phyloP scores from a whole-genome alignment of 2,797 vertebrate genomes.

The Enoplosus armatus region DNA sequence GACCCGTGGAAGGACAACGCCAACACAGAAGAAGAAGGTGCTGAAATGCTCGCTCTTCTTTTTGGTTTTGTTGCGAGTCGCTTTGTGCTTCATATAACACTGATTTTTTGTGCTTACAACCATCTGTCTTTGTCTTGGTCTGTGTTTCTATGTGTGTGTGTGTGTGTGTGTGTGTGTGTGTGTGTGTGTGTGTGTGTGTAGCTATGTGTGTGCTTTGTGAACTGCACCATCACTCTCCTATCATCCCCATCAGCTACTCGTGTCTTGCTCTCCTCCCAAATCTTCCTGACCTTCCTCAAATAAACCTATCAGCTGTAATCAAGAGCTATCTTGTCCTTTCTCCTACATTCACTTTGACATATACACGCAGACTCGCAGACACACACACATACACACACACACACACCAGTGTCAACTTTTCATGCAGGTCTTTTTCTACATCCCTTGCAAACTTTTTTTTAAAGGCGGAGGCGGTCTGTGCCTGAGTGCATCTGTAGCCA shows the following conservation, averaged over 20 bases:
- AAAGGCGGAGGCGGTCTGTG: slow-evolving; percentile 31
- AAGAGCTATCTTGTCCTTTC: slow-evolving; percentile 70
- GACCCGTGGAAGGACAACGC: slow-evolving; percentile 60
- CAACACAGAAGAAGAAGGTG: slow-evolving; percentile 17
- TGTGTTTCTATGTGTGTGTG: neutral
- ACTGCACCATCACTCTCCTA: slow-evolving; percentile 48
- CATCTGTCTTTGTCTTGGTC: slow-evolving; percentile 45
- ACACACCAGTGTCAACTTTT: slow-evolving; percentile 44
- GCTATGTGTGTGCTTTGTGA: slow-evolving; percentile 26
- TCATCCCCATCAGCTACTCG: slow-evolving; percentile 72
- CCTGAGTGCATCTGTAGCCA: slow-evolving; percentile 34
- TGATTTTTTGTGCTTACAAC: slow-evolving; percentile 22
- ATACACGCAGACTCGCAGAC: slow-evolving; percentile 39
- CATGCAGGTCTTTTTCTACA: slow-evolving; percentile 61
- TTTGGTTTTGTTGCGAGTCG: slow-evolving; percentile 19
- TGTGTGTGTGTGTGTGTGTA: neutral
- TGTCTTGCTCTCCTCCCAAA: slow-evolving; percentile 72
- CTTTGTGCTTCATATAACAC: slow-evolving; percentile 26
- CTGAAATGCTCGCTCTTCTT: slow-evolving; percentile 24
- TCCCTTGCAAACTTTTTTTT: slow-evolving; percentile 57
- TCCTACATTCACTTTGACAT: slow-evolving; percentile 70
- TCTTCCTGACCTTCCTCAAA: slow-evolving; percentile 80
- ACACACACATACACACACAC: slow-evolving; percentile 25
- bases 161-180: slow-evolving; percentile 14
- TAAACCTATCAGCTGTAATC: slow-evolving; percentile 82